Base-by-base conservation (phyloP, 2,888 invertebrate species). In the Perizoma flavofasciatum region DNA sequence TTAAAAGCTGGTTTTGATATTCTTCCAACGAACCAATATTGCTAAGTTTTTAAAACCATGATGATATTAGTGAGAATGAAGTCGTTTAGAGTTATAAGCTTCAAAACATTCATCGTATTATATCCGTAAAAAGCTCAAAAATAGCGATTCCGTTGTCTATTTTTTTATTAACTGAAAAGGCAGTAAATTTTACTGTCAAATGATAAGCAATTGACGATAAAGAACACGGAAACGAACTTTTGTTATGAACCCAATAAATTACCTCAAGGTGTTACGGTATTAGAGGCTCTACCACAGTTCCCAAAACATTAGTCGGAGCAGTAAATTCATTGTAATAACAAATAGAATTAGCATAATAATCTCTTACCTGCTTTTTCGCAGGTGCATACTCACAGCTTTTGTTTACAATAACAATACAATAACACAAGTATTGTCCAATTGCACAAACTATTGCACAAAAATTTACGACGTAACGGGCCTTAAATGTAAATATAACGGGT, bases 201-300 rank as follows among this genome's bases (percentile, higher is more conserved):
- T 75, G 89, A 90, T 89, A 89, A 82, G 81, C 73, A 71, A 75
- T 69, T 77, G 74, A 75, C 79, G 86, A 89, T 88, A 87, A 86
- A 87, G 83, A 86, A 89, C 86, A 89, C 87, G 90, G 90, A 92
- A 90, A 91, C 82, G 81, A 79, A 85, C 83, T 85, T 89, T 91
- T 91, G 89, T 90, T 85, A 82, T 82, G 79, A 84, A 77, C 75
- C 79, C 81, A 79, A 88, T 92, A 92, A 89, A 92, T 91, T 85
- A 90, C 81, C 77, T 77, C 86, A 89, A 91, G 90, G 89, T 90
- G 91, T 85, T 84, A 82, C 81, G 79, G 67, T 75, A 78, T 79
- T 77, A 73, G 74, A 70, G 74, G 72, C 77, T 81, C 81, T 81
- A 84, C 92, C 92, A 85, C 92, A 91, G 83, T 86, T 78, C 81